Evolutionary conservation across 2,888 invertebrate species (phyloP).

Genomic region (Polietes domitor): DNA sequence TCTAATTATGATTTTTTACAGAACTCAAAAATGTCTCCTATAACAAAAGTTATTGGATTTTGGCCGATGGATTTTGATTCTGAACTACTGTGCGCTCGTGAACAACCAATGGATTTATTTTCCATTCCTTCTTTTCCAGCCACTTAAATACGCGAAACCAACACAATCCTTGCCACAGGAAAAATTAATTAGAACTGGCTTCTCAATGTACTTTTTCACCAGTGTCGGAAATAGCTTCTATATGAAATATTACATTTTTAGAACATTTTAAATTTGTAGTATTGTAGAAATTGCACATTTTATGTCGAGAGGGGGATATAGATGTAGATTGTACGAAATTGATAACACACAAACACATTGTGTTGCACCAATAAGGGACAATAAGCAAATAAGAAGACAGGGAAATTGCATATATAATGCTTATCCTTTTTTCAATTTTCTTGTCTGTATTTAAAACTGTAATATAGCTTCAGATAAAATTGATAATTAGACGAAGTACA

Average conservation of each 20-base stretch:
- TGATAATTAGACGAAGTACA: no score
- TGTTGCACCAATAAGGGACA: neutral
- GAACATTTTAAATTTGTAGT: neutral
- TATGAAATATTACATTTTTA: neutral
- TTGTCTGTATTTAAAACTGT: constrained; percentile 11
- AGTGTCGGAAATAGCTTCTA: neutral
- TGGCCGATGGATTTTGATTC: no score
- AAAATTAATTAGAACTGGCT: neutral
- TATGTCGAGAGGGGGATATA: neutral
- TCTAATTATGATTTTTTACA: no score
- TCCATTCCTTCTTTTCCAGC: neutral
- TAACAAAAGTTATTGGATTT: no score
- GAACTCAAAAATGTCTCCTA: no score
- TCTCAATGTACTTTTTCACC: neutral
- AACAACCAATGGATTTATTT: constrained; percentile 27
- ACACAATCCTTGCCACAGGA: neutral
- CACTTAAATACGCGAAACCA: neutral
- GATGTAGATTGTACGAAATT: neutral
- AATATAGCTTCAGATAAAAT: no score
- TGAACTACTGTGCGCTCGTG: no score
- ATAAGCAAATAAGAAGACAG: no score
- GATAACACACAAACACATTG: constrained; percentile 3
- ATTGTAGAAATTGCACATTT: constrained; percentile 13
- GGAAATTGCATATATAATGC: neutral
- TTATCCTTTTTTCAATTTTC: no score